Evolutionary conservation across 1,140 invertebrate species (phyloP), one percentile per base, ranked within the genome.

Genomic region (Leptinotarsa defecta): DNA sequence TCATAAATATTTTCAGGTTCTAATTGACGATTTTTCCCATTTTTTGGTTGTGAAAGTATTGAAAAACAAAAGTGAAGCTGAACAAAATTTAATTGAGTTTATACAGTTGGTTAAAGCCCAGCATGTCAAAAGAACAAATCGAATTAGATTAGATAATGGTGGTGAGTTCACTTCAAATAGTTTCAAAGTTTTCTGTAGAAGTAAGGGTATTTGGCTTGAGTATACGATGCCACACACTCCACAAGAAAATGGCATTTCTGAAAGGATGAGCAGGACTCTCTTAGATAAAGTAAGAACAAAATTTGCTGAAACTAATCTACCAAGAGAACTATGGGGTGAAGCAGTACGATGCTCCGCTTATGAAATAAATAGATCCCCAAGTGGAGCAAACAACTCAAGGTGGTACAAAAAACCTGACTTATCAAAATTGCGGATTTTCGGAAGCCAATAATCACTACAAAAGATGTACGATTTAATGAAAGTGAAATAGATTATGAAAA

Each of bases 71-170:
- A 34, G 1, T 34, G 20, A 69, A 4, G 68, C 11, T 13, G 19
- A 69, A 69, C 11, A 68, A 68, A 68, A 68, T 19, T 62, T 6
- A n/a, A 62, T 20, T 62, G 61, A n/a, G 20, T n/a, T n/a, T 6
- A 62, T 62, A 67, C 24, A 20, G 43, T 27, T 67, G 64, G 5
- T 5, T 24, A 5, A 24, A 27, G 34, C 20, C 11, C 43, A 13
- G 24, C 64, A 27, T 27, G 64, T 22, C 20, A 27, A 24, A 67
- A 24, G 8, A 67, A 34, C 15, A 67, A 27, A 27, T 27, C 92
- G 92, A 49, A 89, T 90, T 3, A 92, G 91, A 34, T 91, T 91
- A 61, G 89, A 92, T 97, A 96, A 34, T 34, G 6, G 8, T 34
- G 34, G 34, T 8, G 34, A 34, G 98, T 85, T 96, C 94, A 24